Percentiles rank a stretch among this genome's conserved stretches.
Conservation (phyloP, 2,888 invertebrate species). For the Gastrophysa polygoni region DNA sequence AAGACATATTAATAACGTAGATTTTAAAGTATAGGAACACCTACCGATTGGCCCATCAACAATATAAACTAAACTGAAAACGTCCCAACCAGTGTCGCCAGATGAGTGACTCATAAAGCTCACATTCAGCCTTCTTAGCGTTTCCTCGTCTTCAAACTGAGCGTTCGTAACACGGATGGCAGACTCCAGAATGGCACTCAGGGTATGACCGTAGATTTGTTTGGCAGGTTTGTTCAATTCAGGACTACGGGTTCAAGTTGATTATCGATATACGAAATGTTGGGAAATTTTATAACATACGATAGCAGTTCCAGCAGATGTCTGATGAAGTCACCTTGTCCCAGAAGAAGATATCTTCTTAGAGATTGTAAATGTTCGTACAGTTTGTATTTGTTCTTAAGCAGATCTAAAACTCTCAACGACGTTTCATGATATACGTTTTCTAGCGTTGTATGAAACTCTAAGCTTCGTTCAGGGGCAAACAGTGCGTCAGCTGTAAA, state of each 20-base stretch:
- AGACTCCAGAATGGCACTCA: constrained; percentile 83
- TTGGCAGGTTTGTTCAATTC: constrained; percentile 88
- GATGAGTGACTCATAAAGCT: constrained; percentile 57
- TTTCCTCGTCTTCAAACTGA: constrained; percentile 91
- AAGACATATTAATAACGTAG: background rate
- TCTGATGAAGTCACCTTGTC: constrained; percentile 95
- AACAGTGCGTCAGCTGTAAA: constrained; percentile 67
- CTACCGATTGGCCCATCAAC: constrained; percentile 84
- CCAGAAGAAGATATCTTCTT: constrained; percentile 86
- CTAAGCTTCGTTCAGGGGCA: constrained; percentile 72
- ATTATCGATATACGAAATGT: background rate
- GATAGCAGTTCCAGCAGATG: constrained; percentile 90
- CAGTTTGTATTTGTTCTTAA: constrained; percentile 86
- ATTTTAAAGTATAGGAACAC: too few species aligned
- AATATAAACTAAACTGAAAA: constrained; percentile 85
- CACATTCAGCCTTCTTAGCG: constrained; percentile 86
- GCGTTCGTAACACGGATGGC: constrained; percentile 92
- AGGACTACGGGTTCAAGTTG: constrained; percentile 63
- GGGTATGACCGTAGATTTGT: constrained; percentile 85
- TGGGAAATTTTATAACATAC: constrained; percentile 62
- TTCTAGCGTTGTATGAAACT: constrained; percentile 80
- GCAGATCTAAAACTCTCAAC: constrained; percentile 81
- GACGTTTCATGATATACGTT: constrained; percentile 87
- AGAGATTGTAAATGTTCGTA: constrained; percentile 91
- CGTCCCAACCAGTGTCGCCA: constrained; percentile 80